phyloP scores from a whole-genome alignment of 2,113 vertebrate genomes.

The Chionodraco myersi region DNA sequence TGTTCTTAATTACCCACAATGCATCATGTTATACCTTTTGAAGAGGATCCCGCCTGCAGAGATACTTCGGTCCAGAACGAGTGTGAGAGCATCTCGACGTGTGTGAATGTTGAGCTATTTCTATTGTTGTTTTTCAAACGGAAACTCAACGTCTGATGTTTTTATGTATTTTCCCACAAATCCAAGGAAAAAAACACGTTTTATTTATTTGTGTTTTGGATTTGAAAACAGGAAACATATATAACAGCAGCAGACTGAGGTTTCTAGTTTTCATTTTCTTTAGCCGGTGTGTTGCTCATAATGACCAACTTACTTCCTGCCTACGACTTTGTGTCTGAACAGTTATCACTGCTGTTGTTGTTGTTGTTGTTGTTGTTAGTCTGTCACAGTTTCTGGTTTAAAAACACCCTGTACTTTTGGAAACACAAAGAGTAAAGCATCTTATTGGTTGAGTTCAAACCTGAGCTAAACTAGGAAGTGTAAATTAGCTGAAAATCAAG shows the following conservation, averaged over 20 bases:
- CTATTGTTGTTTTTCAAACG: neutral
- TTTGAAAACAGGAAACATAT: neutral
- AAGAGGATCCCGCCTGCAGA: neutral
- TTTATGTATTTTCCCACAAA: neutral
- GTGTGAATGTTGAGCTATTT: too few species aligned
- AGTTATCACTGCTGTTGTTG: neutral
- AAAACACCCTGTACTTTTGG: neutral
- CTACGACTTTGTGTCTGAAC: neutral
- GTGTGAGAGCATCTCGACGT: too few species aligned
- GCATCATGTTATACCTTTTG: neutral
- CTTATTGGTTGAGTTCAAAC: constrained; percentile 7
- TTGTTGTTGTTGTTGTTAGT: neutral
- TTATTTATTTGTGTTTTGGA: neutral
- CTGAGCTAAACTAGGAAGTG: neutral
- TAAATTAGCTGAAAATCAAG: too few species aligned
- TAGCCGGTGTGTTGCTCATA: too few species aligned
- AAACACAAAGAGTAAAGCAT: neutral
- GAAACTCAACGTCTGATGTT: neutral
- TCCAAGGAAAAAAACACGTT: too few species aligned
- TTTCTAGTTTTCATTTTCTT: neutral
- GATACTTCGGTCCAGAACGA: too few species aligned
- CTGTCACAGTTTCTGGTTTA: neutral
- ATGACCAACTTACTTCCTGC: neutral
- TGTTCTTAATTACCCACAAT: neutral
- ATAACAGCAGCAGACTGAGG: neutral